Conservation (phyloP, 1,140 invertebrate species). For the Drosophila suzukii region DNA sequence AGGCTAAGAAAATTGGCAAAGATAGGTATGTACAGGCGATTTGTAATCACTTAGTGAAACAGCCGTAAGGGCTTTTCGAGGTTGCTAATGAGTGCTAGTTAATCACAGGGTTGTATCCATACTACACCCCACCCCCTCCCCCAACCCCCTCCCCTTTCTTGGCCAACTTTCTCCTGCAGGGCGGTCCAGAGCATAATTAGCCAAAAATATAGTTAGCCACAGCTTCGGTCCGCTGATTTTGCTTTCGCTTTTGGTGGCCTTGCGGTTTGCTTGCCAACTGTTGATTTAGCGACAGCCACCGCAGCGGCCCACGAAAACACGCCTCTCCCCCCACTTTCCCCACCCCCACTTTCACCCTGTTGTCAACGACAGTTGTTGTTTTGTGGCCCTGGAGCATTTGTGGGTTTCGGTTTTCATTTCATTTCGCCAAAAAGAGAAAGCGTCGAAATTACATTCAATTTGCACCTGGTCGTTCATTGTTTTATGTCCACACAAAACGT, state of each 20-base stretch:
- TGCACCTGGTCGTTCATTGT: conserved; percentile 62
- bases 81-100: conserved; percentile 39
- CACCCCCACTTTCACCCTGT: conserved; percentile 5
- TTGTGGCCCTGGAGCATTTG: conserved; percentile 51
- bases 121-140: not conserved
- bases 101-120: conserved; percentile 23
- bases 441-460: conserved; percentile 75
- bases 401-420: conserved; percentile 59
- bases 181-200: conserved; percentile 37
- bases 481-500: conserved; percentile 13
- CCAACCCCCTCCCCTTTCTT: not conserved
- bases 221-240: conserved; percentile 14
- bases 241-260: conserved; percentile 32
- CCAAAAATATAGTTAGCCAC: conserved; percentile 44
- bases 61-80: conserved; percentile 2
- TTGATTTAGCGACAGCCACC: conserved; percentile 68
- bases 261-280: conserved; percentile 71
- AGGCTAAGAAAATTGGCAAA: not conserved
- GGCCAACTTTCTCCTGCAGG: not conserved
- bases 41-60: conserved; percentile 34
- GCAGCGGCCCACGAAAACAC: conserved; percentile 2
- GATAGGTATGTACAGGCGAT: not conserved
- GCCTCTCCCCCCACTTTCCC: not conserved
- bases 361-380: conserved; percentile 72
- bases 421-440: conserved; percentile 35